Evolutionary conservation across 2,797 vertebrate genomes (phyloP).

Genomic region (Pantherophis vulpinus): DNA sequence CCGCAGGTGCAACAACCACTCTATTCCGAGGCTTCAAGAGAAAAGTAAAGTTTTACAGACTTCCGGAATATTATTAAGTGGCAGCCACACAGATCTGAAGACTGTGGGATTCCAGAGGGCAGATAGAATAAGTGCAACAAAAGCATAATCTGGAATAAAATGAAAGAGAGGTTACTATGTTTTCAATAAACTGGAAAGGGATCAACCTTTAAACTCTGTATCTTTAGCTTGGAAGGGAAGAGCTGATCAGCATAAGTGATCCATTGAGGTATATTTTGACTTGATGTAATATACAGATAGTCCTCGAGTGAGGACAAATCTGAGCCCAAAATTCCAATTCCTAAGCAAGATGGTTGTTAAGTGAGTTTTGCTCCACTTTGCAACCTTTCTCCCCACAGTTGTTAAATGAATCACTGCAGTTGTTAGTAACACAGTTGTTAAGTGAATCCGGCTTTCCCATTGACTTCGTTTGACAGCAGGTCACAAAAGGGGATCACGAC

Average conservation of each 20-base stretch:
- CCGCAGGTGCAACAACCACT: background rate
- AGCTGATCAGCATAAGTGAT: background rate
- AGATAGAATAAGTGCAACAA: background rate
- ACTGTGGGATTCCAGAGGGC: background rate
- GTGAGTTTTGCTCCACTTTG: no score
- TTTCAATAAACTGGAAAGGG: background rate
- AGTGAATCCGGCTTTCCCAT: no score
- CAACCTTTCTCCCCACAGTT: no score
- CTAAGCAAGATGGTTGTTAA: no score
- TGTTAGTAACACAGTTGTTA: no score
- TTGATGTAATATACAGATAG: background rate
- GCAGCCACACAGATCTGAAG: background rate
- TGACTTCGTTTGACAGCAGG: no score
- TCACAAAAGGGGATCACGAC: no score
- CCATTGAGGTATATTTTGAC: background rate
- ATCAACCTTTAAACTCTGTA: background rate
- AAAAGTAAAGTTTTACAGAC: background rate
- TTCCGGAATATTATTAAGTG: background rate
- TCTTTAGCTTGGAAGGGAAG: background rate
- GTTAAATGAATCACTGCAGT: no score
- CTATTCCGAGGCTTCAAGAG: no score
- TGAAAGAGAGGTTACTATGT: background rate
- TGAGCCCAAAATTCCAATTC: no score
- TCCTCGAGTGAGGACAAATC: no score
- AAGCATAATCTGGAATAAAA: background rate